A percentile compares a stretch with the other conserved stretches of the same genome.
Evolutionary conservation across 2,888 invertebrate species (phyloP).

Genomic region (Chouioia cunea): DNA sequence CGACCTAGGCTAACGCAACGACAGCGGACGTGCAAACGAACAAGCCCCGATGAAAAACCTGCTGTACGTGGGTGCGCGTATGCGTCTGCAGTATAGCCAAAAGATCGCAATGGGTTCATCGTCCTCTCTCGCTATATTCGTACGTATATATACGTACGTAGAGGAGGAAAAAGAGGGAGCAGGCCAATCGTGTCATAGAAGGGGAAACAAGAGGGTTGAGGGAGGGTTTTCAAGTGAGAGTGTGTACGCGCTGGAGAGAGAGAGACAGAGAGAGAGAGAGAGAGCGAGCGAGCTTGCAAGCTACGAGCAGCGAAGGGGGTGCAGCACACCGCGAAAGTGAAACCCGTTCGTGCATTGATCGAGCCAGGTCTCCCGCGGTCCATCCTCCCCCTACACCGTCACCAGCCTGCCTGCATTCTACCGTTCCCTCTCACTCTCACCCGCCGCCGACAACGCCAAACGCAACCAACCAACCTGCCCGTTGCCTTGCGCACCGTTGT

Average conservation of each 20-base stretch:
- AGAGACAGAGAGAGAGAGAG: constrained; percentile 26
- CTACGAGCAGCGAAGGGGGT: constrained; percentile 6
- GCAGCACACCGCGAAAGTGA: constrained; percentile 66
- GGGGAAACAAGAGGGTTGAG: too few relatives aligned
- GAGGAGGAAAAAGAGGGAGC: constrained; percentile 11
- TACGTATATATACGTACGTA: background rate
- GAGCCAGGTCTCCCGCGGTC: constrained; percentile 59
- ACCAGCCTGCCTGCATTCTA: constrained; percentile 69
- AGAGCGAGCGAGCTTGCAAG: constrained; percentile 4
- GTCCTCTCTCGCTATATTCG: constrained; percentile 19
- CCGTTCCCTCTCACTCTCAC: constrained; percentile 60
- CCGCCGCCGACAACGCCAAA: background rate
- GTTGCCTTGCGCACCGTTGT: too few relatives aligned
- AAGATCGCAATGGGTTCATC: too few relatives aligned
- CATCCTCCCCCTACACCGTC: constrained; percentile 55
- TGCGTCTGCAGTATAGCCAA: too few relatives aligned
- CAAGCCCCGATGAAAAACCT: too few relatives aligned
- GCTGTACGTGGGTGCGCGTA: too few relatives aligned
- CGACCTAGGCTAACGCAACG: too few relatives aligned
- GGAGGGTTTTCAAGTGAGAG: too few relatives aligned
- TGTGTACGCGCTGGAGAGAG: background rate
- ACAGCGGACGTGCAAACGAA: too few relatives aligned
- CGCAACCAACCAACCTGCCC: too few relatives aligned
- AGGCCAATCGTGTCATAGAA: too few relatives aligned
- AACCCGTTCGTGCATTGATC: constrained; percentile 68